Percentiles rank a stretch among this genome's conserved stretches.
Evolutionary conservation across 2,888 invertebrate genomes (phyloP).

Genomic region (Eupeodes latifasciatus): DNA sequence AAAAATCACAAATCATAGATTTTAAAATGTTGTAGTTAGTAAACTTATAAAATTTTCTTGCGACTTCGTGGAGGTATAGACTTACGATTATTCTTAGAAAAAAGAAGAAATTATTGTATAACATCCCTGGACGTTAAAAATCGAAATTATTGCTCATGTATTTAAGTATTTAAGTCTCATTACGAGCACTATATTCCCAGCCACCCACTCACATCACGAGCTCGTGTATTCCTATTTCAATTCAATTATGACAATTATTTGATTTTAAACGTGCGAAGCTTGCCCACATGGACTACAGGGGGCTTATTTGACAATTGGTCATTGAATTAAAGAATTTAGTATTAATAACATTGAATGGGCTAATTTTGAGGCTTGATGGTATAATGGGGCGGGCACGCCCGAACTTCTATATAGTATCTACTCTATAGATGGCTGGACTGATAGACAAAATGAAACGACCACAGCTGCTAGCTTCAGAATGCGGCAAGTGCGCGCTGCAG

Average conservation of each 20-base stretch:
- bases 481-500: conserved; percentile 73
- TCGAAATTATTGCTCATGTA: conserved; percentile 3
- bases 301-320: conserved; percentile 56
- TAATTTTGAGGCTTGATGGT: conserved; percentile 47
- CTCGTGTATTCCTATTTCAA: conserved; percentile 47
- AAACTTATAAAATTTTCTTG: no score
- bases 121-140: not conserved
- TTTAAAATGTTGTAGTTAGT: no score
- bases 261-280: conserved; percentile 47
- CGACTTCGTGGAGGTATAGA: no score
- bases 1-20: no score
- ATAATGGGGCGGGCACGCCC: conserved; percentile 66
- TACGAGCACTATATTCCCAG: conserved; percentile 4
- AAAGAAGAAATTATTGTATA: not conserved
- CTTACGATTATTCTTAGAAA: no score
- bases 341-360: conserved; percentile 51
- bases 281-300: conserved; percentile 19
- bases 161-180: conserved; percentile 30
- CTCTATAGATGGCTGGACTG: not conserved
- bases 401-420: conserved; percentile 46
- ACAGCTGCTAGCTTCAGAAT: conserved; percentile 17
- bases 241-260: conserved; percentile 72
- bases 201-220: conserved; percentile 41
- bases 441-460: not conserved
- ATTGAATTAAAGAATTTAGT: conserved; percentile 62